Evolutionary conservation across 2,113 vertebrate genomes (phyloP).

Genomic region (Natator depressus): DNA sequence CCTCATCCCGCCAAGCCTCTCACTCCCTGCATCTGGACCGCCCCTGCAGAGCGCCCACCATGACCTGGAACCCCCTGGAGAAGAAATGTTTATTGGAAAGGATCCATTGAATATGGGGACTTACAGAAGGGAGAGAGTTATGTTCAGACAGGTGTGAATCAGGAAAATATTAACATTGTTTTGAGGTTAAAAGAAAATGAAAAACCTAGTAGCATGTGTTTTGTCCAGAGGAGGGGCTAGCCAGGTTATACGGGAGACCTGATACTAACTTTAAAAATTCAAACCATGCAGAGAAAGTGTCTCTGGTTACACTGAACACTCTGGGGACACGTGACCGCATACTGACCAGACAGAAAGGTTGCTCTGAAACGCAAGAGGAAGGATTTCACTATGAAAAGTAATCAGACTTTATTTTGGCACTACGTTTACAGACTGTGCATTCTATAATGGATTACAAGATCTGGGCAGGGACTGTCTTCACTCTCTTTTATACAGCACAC

Average conservation of each 20-base stretch:
- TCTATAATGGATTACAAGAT: too few species aligned
- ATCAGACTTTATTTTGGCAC: too few species aligned
- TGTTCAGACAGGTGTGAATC: background rate
- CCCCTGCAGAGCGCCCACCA: too few species aligned
- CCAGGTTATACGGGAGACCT: background rate
- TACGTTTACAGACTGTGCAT: too few species aligned
- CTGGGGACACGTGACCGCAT: background rate
- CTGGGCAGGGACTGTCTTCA: too few species aligned
- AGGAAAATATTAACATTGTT: background rate
- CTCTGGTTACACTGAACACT: background rate
- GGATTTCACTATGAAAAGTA: too few species aligned
- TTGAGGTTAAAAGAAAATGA: background rate
- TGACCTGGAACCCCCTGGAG: too few species aligned
- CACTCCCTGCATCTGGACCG: too few species aligned
- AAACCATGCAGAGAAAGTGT: background rate
- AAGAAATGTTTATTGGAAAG: background rate
- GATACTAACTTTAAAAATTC: background rate
- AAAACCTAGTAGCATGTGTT: background rate
- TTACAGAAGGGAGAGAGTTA: background rate
- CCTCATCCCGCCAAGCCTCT: too few species aligned
- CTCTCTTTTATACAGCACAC: too few species aligned
- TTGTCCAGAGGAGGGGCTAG: background rate
- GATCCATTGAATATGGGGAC: background rate
- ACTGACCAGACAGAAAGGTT: background rate
- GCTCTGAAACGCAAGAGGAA: too few species aligned